These are phyloP conservation scores for Mythimna loreyi DNA, from an alignment of 2,888 invertebrate genomes.

Conservation along the genomic window DNA sequence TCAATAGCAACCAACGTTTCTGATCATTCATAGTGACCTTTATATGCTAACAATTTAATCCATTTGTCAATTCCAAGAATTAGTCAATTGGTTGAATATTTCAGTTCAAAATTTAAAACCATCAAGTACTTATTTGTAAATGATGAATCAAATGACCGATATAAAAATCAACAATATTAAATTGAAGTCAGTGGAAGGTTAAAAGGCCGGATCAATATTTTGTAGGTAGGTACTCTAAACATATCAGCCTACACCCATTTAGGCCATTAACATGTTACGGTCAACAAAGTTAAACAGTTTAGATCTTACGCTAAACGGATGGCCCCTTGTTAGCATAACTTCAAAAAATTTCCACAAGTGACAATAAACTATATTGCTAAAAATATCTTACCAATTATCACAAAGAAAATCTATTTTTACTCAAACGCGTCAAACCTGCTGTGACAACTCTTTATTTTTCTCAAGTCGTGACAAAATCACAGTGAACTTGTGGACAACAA, in stretches of 20 bases:
- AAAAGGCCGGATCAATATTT: conserved; percentile 44
- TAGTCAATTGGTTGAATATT: not conserved
- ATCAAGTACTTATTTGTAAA: not conserved
- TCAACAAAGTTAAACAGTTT: conserved; percentile 17
- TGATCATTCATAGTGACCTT: no score
- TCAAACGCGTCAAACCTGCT: conserved; percentile 34
- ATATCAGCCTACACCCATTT: conserved; percentile 18
- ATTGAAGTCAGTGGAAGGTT: conserved; percentile 22
- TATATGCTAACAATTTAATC: no score
- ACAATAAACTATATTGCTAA: conserved; percentile 37
- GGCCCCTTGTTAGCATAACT: conserved; percentile 19
- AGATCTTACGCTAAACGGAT: conserved; percentile 16
- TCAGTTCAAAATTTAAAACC: not conserved
- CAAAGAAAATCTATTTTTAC: conserved; percentile 48
- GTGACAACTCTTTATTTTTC: conserved; percentile 44
- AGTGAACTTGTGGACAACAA: conserved; percentile 30
- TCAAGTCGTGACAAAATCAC: conserved; percentile 49
- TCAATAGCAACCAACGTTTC: no score
- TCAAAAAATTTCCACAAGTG: conserved; percentile 47
- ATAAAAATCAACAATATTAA: conserved; percentile 7
- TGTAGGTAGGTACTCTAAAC: conserved; percentile 24
- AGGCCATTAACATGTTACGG: conserved; percentile 20
- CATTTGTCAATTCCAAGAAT: no score
- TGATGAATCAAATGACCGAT: conserved; percentile 10
- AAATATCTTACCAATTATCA: conserved; percentile 49